A percentile compares a stretch with the other conserved stretches of the same genome.
phyloP scores from a whole-genome alignment of 2,888 invertebrate species.

The Ypsolopha scabrella region DNA sequence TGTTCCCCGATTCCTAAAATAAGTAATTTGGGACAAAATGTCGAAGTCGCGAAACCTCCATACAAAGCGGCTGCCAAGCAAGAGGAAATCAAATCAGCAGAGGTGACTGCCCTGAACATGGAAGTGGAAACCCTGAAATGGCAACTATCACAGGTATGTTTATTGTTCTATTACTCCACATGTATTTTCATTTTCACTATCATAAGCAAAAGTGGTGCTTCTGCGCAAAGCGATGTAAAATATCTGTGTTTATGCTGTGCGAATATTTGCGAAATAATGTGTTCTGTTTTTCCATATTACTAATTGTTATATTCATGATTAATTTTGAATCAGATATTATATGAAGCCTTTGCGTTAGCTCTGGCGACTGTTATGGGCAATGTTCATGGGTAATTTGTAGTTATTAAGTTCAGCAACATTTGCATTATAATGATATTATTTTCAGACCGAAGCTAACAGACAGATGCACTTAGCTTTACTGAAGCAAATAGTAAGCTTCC shows the following conservation, averaged over 20 bases:
- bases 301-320: too few relatives aligned
- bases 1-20: constrained; percentile 46
- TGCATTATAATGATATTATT: constrained; percentile 22
- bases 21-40: constrained; percentile 30
- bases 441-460: constrained; percentile 77
- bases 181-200: too few relatives aligned
- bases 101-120: constrained; percentile 69
- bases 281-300: too few relatives aligned
- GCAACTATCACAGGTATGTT: constrained; percentile 77
- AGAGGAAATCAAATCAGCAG: constrained; percentile 36
- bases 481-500: constrained; percentile 76
- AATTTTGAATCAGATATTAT: too few relatives aligned
- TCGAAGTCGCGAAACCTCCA: constrained; percentile 29
- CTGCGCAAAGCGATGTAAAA: too few relatives aligned
- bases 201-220: too few relatives aligned
- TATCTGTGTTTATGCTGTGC: too few relatives aligned
- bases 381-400: too few relatives aligned
- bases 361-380: too few relatives aligned
- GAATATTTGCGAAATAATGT: too few relatives aligned
- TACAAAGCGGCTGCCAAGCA: constrained; percentile 25
- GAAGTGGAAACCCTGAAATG: constrained; percentile 79
- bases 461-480: constrained; percentile 81
- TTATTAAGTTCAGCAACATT: too few relatives aligned
- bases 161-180: not conserved
- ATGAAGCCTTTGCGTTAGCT: too few relatives aligned